Base-by-base conservation (phyloP, 2,113 vertebrate genomes). In the Podarcis raffonei region DNA sequence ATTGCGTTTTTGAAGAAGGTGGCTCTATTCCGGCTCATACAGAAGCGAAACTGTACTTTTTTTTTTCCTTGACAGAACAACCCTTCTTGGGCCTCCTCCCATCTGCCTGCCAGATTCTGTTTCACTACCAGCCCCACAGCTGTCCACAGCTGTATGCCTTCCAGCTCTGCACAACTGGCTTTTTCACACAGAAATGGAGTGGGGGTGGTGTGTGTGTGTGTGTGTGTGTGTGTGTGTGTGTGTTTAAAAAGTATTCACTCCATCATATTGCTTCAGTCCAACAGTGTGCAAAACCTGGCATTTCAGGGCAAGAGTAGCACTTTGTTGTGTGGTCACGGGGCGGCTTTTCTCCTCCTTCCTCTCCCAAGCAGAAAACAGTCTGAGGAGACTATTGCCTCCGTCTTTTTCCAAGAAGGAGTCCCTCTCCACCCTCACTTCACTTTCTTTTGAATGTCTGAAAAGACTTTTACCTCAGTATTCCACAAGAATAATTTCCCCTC, bases 111-210 rank as follows among this genome's bases (percentile, higher is more conserved):
- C 92, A 91, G 92, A 94, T 95, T 95, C 91, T 53, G 80, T 94
- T 89, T 92, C 94, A 89, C 92, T 89, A 92, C 95, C 94, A 95
- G 96, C 90, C 90, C 80, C 89, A 74, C 96, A 97, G 97, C 97
- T 96, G 96, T 81, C 91, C 93, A 78, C 96, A 97, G 97, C 96
- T 97, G 96, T 94, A 91, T 91, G 94, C 94, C 95, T 97, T 92
- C 94, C 95, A 94, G 96, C 94, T 92, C 94, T 81, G 6, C 94
- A 90, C 96, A 93, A 94, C 95, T 94, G 95, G 2, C 91, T 96
- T 92, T 86, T 93, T 92, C 95, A 91, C 91, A 89, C 83, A 94
- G 93, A 82, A 95, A 93, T 39, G 79, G 94, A 86, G 93, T 37
- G 92, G 7, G 42, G 7, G 42, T 48, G 42, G 7, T 8, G 42